phyloP scores from a whole-genome alignment of 2,113 vertebrate genomes.

The Planiliza haematocheilus region DNA sequence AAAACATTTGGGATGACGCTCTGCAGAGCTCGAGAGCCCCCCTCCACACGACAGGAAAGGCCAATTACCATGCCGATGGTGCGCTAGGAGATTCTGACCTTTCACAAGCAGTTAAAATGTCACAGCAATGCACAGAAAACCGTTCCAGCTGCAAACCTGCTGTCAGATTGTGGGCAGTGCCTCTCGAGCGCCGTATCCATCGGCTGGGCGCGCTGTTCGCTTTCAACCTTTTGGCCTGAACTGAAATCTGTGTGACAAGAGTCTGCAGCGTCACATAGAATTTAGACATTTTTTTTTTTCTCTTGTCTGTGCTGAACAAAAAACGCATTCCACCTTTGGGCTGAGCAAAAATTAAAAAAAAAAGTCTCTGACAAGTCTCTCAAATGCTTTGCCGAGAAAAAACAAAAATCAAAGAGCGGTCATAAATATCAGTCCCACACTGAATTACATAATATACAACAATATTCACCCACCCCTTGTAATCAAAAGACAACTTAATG shows the following conservation, averaged over 20 bases:
- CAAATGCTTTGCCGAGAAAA: slow-evolving; percentile 38
- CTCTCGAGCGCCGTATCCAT: slow-evolving; percentile 32
- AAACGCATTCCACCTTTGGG: slow-evolving; percentile 29
- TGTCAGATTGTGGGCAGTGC: slow-evolving; percentile 27
- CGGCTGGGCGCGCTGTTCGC: slow-evolving; percentile 22
- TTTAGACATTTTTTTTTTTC: slow-evolving; percentile 34
- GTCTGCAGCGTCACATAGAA: slow-evolving; percentile 19
- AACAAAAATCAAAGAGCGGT: slow-evolving; percentile 56
- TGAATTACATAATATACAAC: slow-evolving; percentile 69
- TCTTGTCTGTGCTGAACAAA: slow-evolving; percentile 8
- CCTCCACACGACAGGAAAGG: slow-evolving; percentile 22
- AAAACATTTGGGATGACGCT: not conserved
- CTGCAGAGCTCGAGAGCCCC: slow-evolving; percentile 26
- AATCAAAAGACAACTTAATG: slow-evolving; percentile 69
- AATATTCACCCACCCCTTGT: slow-evolving; percentile 41
- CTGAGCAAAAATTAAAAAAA: slow-evolving; percentile 36
- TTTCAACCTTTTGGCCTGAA: slow-evolving; percentile 43
- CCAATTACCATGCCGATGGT: slow-evolving; percentile 36
- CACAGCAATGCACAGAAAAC: slow-evolving; percentile 50
- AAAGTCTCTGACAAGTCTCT: slow-evolving; percentile 56
- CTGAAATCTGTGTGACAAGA: slow-evolving; percentile 37
- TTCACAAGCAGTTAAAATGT: slow-evolving; percentile 66
- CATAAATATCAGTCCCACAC: slow-evolving; percentile 66
- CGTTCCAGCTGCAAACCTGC: slow-evolving; percentile 33
- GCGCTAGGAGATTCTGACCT: slow-evolving; percentile 51